These are phyloP conservation scores for Globodera ellingtonae DNA, from an alignment of 1,140 invertebrate genomes.

Conservation along the genomic window DNA sequence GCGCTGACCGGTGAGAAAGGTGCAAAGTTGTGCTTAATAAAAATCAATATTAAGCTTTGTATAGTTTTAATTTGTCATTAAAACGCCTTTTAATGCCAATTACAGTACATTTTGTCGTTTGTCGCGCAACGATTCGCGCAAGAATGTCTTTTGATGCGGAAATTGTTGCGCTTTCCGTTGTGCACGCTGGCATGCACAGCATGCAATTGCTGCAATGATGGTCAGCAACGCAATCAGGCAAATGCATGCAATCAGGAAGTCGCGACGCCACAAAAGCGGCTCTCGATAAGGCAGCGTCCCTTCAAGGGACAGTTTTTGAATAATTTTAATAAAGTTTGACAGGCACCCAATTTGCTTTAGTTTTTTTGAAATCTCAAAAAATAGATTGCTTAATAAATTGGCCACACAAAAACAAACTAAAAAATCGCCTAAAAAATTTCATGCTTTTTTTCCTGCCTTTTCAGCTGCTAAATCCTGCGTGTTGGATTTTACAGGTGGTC, in stretches of 20 bases:
- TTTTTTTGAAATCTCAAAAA: no score
- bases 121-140: conserved; percentile 24
- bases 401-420: no score
- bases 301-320: conserved; percentile 30
- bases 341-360: no score
- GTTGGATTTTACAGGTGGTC: not conserved
- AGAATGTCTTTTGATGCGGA: not conserved
- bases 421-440: no score
- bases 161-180: not conserved
- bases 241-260: conserved; percentile 44
- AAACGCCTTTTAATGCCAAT: no score
- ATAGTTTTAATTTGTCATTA: no score
- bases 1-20: not conserved
- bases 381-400: no score
- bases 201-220: not conserved
- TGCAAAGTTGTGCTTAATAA: not conserved
- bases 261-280: conserved; percentile 58
- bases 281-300: conserved; percentile 62
- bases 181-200: conserved; percentile 5
- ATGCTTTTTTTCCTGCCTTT: no score
- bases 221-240: conserved; percentile 12
- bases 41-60: not conserved
- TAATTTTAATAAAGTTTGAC: conserved; percentile 15
- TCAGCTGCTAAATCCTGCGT: not conserved
- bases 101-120: conserved; percentile 14